Conservation (phyloP, 2,113 vertebrate genomes). For the Campylorhamphus procurvoides region DNA sequence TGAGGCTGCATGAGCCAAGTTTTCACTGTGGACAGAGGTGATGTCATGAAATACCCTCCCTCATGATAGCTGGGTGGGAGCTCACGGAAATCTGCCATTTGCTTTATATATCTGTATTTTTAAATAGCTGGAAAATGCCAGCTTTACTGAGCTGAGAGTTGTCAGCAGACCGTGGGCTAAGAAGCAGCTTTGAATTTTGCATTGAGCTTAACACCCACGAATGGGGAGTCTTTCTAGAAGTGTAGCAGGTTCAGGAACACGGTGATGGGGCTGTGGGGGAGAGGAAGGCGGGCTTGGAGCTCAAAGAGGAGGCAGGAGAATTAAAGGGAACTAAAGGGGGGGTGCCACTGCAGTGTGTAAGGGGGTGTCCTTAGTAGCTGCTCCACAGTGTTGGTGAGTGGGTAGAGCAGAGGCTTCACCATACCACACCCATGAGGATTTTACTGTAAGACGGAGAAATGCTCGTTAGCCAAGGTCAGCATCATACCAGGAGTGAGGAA, state of each 20-base stretch:
- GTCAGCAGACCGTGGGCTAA: neutral
- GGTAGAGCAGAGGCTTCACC: neutral
- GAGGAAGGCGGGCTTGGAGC: neutral
- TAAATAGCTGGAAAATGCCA: neutral
- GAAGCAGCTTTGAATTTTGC: neutral
- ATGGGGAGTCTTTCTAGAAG: neutral
- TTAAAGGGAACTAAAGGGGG: neutral
- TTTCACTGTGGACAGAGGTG: neutral
- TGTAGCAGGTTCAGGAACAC: neutral
- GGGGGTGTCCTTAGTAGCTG: neutral
- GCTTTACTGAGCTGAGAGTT: neutral
- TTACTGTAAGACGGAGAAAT: neutral
- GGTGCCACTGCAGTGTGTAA: rapidly evolving
- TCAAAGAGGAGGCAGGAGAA: neutral
- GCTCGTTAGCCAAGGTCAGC: neutral
- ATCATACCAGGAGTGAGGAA: neutral
- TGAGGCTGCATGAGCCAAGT: neutral
- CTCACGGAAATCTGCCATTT: neutral
- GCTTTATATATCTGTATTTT: neutral
- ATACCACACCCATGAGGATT: neutral
- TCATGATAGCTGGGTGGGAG: neutral
- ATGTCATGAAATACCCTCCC: neutral
- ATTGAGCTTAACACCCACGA: neutral
- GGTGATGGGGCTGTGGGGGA: rapidly evolving
- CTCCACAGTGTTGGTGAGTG: neutral